Evolutionary conservation across 37 sponge, comb jelly and placozoan species (phyloP), one percentile per base, ranked within the genome.

Genomic region (Petrosia ficiformis): DNA sequence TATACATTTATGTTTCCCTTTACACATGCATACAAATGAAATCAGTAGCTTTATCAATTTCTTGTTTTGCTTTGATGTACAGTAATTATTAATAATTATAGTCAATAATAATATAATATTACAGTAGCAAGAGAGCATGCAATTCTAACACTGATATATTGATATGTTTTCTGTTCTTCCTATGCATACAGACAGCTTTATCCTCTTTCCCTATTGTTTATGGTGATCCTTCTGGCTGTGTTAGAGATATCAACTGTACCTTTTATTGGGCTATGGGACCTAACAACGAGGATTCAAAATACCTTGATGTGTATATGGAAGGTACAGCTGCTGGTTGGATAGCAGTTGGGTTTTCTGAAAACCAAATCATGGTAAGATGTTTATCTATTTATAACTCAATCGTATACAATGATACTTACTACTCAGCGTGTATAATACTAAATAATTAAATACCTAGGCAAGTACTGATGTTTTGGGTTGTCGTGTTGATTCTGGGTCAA

Each of bases 301-400:
- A 57, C 59, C 70, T 82, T 26, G 83, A 82, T 52, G n/a, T 82
- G 14, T 57, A 75, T 54, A n/a, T 82, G 42, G 74, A 74, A 29
- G 83, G 54, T 10, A 59, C 63, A 0, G 67, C 67, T 25, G 40
- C 5, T 36, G 76, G 76, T 8, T 82, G 69, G 68, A 54, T 82
- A 42, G 83, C 76, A 8, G 76, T 82, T 41, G 83, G 83, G 21
- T 82, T 82, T 67, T 75, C 83, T 25, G 35, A 6, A 1, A 25
- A 57, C 32, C 22, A 28, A 29, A 75, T 3, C 41, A 82, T 82
- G 83, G 83, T 82, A 19, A 44, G 73, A 58, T n/a, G n/a, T n/a
- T n/a, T n/a, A n/a, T n/a, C n/a, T n/a, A n/a, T n/a, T n/a, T n/a
- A n/a, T n/a, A n/a, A n/a, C n/a, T n/a, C n/a, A n/a, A n/a, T n/a